Conservation (phyloP, 2,797 vertebrate species). For the Muscicapa comitata region DNA sequence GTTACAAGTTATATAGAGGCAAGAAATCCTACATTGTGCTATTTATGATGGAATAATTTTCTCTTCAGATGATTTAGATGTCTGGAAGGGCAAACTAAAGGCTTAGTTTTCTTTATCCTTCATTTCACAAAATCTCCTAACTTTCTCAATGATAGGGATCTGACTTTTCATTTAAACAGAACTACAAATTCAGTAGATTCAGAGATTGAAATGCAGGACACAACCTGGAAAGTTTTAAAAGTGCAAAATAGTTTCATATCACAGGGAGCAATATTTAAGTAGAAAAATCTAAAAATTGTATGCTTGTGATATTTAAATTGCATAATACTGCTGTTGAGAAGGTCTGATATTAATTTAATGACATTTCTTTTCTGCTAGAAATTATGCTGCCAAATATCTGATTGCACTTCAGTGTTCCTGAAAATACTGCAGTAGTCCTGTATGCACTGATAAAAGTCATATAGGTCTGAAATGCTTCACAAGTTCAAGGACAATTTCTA, state of each 20-base stretch:
- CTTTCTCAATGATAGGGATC: not conserved
- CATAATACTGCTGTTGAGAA: not conserved
- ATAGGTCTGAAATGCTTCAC: not conserved
- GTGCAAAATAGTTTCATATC: not conserved
- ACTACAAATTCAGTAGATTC: not conserved
- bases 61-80: not conserved
- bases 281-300: not conserved
- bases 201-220: not conserved
- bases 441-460: not conserved
- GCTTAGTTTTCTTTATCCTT: not conserved
- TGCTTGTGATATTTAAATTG: not conserved
- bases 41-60: not conserved
- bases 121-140: not conserved
- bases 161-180: not conserved
- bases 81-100: not conserved
- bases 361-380: not conserved
- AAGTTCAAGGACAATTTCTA: not conserved
- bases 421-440: not conserved
- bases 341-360: not conserved
- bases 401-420: not conserved
- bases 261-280: not conserved
- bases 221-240: not conserved
- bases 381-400: not conserved
- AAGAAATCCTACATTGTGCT: not conserved
- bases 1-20: not conserved